phyloP scores from a whole-genome alignment of 2,797 vertebrate genomes.

The Heteromormyrus szaboi region DNA sequence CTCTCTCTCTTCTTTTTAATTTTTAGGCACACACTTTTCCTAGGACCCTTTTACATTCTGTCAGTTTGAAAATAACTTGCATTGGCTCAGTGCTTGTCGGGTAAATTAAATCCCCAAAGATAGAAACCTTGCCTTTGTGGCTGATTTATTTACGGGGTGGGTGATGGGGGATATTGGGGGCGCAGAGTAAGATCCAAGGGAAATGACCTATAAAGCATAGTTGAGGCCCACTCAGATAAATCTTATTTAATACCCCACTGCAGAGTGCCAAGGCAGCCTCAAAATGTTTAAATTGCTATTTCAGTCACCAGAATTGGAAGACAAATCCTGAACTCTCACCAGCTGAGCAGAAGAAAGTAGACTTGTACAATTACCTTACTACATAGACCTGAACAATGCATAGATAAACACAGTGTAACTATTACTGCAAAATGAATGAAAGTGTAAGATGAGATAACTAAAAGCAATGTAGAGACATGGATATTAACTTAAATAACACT shows the following conservation, averaged over 20 bases:
- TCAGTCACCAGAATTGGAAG: slow-evolving; percentile 29
- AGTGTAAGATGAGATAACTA: not conserved
- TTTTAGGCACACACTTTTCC: slow-evolving; percentile 28
- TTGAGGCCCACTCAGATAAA: slow-evolving; percentile 45
- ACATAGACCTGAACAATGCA: not conserved
- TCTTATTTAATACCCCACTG: slow-evolving; percentile 52
- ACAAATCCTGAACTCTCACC: slow-evolving; percentile 29
- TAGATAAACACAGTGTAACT: not conserved
- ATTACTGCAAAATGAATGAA: not conserved
- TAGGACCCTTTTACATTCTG: slow-evolving; percentile 30
- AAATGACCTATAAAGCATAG: slow-evolving; percentile 56
- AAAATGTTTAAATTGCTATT: slow-evolving; percentile 31
- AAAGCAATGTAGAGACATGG: not conserved
- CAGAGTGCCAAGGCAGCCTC: slow-evolving; percentile 27
- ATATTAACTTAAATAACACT: not conserved
- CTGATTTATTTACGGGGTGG: slow-evolving; percentile 60
- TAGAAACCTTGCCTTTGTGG: slow-evolving; percentile 33
- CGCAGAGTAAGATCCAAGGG: slow-evolving; percentile 45
- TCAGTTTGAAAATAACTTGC: slow-evolving; percentile 43
- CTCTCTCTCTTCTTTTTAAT: not conserved
- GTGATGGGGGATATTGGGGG: slow-evolving; percentile 44
- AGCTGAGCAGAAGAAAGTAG: slow-evolving; percentile 10
- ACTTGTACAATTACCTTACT: not conserved
- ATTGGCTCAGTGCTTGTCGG: slow-evolving; percentile 39
- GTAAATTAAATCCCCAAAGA: slow-evolving; percentile 57